Evolutionary conservation across 1,140 invertebrate species (phyloP), one percentile per base, ranked within the genome.

Genomic region (Eciton burchellii): DNA sequence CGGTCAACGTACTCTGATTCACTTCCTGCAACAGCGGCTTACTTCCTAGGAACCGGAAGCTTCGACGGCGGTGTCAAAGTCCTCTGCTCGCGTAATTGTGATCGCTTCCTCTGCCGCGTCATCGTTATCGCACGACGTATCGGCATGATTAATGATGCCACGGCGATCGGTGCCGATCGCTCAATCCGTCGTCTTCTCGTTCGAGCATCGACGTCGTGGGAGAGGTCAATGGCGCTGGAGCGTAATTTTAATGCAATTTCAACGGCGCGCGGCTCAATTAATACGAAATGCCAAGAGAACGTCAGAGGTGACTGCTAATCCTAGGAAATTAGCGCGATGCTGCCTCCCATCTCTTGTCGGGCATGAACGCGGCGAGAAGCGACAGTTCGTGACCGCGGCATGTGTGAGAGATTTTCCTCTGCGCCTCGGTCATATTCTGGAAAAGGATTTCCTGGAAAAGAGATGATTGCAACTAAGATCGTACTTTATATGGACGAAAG

Each of bases 21-120:
- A 68, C 43, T 81, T 81, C 68, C 77, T 60, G 68, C 77, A 72
- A 43, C 56, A 54, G 77, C 77, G 77, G 77, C 73, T 60, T 81
- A 81, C 68, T 81, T 73, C 68, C 77, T 45, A 57, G 63, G 47
- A 60, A n/a, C 43, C 35, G 35, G 35, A 35, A 35, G 35, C 6
- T 35, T 6, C 35, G 35, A 6, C 35, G 35, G 35, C 6, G 35
- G 35, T 35, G 35, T 35, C n/a, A n/a, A n/a, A n/a, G 35, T 6
- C 35, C 2, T 35, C 35, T 35, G 26, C 29, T 19, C 21, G 29
- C 19, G 59, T 49, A 76, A 76, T 77, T 49, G 4, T 16, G 60
- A 65, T 35, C 49, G 65, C 21, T 71, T 56, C 16, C 60, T 43
- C 57, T 59, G 41, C 72, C 45, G 62, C 29, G 45, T 77, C 74